A percentile compares a stretch with the other conserved stretches of the same genome.
Conservation (phyloP, 2,888 invertebrate species). For the Rhagium mordax region DNA sequence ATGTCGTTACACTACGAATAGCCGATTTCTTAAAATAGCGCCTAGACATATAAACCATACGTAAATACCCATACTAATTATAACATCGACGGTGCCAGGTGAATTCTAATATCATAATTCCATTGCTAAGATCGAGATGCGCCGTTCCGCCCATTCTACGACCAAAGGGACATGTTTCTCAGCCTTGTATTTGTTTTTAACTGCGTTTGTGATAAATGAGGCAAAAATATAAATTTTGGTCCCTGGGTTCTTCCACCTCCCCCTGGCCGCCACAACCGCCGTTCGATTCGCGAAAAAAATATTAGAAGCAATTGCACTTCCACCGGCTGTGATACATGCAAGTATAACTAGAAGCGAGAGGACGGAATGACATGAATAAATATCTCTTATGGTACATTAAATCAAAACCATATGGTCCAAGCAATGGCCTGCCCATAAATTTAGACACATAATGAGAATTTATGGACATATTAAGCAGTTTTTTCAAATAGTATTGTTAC, state of each 20-base stretch:
- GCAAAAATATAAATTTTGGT: too few species aligned
- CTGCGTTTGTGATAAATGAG: too few species aligned
- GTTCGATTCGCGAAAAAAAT: not conserved
- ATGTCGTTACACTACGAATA: constrained; percentile 39
- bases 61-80: constrained; percentile 36
- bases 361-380: constrained; percentile 25
- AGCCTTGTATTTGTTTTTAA: too few species aligned
- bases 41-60: constrained; percentile 34
- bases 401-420: constrained; percentile 62
- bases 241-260: too few species aligned
- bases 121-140: not conserved
- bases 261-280: not conserved
- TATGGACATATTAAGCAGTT: constrained; percentile 57
- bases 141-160: not conserved
- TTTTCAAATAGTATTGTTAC: constrained; percentile 54
- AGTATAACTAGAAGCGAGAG: constrained; percentile 13
- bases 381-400: constrained; percentile 53
- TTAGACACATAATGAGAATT: constrained; percentile 63
- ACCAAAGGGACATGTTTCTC: too few species aligned
- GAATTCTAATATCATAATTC: constrained; percentile 32
- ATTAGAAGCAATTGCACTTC: constrained; percentile 1
- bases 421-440: constrained; percentile 58
- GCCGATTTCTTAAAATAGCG: constrained; percentile 38
- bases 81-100: constrained; percentile 35
- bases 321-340: not conserved